Conservation (phyloP, 2,888 invertebrate species). For the Calliopum simillimum region DNA sequence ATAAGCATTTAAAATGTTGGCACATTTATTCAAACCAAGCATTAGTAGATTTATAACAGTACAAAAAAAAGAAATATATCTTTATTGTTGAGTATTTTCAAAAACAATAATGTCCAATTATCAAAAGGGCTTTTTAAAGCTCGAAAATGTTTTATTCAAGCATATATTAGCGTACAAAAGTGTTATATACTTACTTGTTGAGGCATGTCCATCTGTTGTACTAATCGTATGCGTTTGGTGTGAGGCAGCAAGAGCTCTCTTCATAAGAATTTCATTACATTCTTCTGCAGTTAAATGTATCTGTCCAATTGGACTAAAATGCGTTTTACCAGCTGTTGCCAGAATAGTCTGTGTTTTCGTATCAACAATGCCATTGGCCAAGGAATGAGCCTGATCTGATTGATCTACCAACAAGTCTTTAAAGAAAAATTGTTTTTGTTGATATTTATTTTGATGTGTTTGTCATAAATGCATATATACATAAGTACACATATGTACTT, state of each 20-base stretch:
- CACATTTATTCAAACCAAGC: too few relatives aligned
- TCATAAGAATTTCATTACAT: constrained; percentile 83
- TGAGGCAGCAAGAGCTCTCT: constrained; percentile 77
- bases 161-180: too few relatives aligned
- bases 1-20: too few relatives aligned
- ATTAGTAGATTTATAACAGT: too few relatives aligned
- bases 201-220: constrained; percentile 63
- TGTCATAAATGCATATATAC: constrained; percentile 17
- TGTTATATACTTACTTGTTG: constrained; percentile 58
- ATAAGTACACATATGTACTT: constrained; percentile 51
- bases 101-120: too few relatives aligned
- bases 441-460: background rate
- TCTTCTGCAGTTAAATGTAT: constrained; percentile 81
- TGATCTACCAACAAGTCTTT: constrained; percentile 66
- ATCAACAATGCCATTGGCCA: constrained; percentile 67
- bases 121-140: too few relatives aligned
- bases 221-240: constrained; percentile 68
- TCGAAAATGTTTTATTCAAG: too few relatives aligned
- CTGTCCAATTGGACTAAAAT: constrained; percentile 79
- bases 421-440: constrained; percentile 12
- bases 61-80: too few relatives aligned
- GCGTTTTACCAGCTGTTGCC: constrained; percentile 67
- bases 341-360: constrained; percentile 67
- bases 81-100: too few relatives aligned
- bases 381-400: constrained; percentile 62